Conservation (phyloP, 2,888 invertebrate species). For the Vandiemenella viatica region DNA sequence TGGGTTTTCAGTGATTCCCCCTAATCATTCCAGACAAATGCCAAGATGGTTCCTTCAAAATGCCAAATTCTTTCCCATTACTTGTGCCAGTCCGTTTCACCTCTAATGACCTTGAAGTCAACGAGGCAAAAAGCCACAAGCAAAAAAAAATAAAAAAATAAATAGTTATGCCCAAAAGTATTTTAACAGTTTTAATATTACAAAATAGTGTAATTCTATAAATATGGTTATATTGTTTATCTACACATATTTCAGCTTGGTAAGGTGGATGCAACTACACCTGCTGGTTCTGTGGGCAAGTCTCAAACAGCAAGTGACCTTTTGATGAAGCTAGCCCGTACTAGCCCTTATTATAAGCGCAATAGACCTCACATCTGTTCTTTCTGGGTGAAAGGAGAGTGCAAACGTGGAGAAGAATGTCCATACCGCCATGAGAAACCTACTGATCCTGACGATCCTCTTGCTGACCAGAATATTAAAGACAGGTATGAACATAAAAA, state of each 20-base stretch:
- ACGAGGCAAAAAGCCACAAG: no score
- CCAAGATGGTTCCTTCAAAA: no score
- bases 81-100: no score
- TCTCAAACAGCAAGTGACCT: slow-evolving; percentile 68
- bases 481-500: slow-evolving; percentile 41
- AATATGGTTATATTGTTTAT: no score
- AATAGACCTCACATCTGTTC: slow-evolving; percentile 93
- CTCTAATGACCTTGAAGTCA: no score
- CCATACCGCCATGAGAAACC: slow-evolving; percentile 93
- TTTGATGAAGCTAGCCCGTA: slow-evolving; percentile 72
- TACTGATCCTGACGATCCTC: slow-evolving; percentile 90
- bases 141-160: no score
- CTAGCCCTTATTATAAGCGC: slow-evolving; percentile 87
- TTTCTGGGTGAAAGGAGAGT: slow-evolving; percentile 98
- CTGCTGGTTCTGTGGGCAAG: slow-evolving; percentile 47
- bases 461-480: slow-evolving; percentile 90
- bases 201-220: no score
- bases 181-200: no score
- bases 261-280: slow-evolving; percentile 27
- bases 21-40: no score
- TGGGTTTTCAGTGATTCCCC: no score
- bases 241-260: slow-evolving; percentile 19
- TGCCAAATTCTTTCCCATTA: no score
- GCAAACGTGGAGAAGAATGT: slow-evolving; percentile 89
- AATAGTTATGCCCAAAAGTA: no score